Conservation (phyloP, 2,888 invertebrate genomes). For the Germaria angustata region DNA sequence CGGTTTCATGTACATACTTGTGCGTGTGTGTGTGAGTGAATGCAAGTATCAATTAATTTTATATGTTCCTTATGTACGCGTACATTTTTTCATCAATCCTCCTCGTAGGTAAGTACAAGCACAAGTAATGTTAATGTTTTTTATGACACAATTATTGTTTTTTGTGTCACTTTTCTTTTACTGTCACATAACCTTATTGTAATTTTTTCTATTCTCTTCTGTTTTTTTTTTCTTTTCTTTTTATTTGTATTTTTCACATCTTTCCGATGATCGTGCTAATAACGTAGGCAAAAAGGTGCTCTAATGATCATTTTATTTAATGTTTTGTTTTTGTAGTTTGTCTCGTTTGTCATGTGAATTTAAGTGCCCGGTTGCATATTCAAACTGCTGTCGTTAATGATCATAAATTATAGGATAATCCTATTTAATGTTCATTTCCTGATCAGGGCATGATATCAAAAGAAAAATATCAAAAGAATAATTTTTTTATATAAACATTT, state of each 20-base stretch:
- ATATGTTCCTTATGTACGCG: neutral
- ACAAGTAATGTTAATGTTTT: conserved; percentile 44
- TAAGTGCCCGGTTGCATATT: conserved; percentile 25
- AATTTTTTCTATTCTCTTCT: neutral
- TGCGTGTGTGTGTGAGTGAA: neutral
- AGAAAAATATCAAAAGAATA: neutral
- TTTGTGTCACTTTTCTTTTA: conserved; percentile 40
- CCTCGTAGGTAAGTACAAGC: neutral
- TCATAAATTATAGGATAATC: conserved; percentile 77
- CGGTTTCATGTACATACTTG: conserved; percentile 41
- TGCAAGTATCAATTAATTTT: conserved; percentile 30
- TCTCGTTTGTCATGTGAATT: conserved; percentile 31
- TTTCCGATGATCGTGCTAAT: conserved; percentile 59
- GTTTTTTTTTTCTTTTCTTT: neutral
- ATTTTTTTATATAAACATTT: neutral
- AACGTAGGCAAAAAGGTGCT: conserved; percentile 55
- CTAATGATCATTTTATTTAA: conserved; percentile 44
- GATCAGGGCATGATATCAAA: conserved; percentile 52
- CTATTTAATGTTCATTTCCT: conserved; percentile 63
- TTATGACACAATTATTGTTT: conserved; percentile 56
- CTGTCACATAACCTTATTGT: conserved; percentile 54
- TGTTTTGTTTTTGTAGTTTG: conserved; percentile 7
- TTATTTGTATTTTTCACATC: conserved; percentile 8
- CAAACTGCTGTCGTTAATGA: conserved; percentile 67
- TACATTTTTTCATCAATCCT: conserved; percentile 27